Base-by-base conservation (phyloP, 2,113 vertebrate genomes). In the Scartelaos histophorus region DNA sequence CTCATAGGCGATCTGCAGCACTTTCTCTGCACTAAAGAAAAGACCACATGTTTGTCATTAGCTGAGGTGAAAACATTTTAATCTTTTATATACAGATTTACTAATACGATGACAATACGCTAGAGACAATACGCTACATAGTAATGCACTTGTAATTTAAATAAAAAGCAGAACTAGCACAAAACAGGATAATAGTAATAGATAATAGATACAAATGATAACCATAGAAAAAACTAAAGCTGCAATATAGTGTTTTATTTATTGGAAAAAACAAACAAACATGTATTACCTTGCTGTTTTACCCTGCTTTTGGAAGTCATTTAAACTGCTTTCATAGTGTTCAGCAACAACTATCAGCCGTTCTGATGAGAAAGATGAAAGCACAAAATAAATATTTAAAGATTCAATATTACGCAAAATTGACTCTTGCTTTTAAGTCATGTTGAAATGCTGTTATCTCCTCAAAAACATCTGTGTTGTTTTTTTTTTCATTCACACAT, bases 321-420 rank as follows among this genome's bases (percentile, higher is more conserved):
- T 95, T 69, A 99, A 86, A 78, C 93, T 95, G 75, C 62, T 93
- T 71, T 95, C 95, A 91, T 95, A 96, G 84, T 99, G 97, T 73
- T 99, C 98, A 64, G 96, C 95, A 0, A 98, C 97, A 69, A 98
- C 96, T 79, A 98, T 96, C 70, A 99, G 93, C 24, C 98, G 94
- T 82, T 99, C 97, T 98, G 85, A 22, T 29, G 5, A 69, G 29
- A 74, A 87, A 49, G 61, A 69, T 46, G 10, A 72, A 62, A n/a
- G 73, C 61, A 12, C 17, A 79, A 58, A 66, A 15, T 9, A 58
- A 7, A 51, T 51, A 13, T 19, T 7, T 7, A 53, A 19, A 16
- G 4, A 4, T 29, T 4, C 29, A 2, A 29, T 2, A 29, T 29
- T 29, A 29, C 29, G 4, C 29, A 29, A 29, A 29, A 29, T 29